Evolutionary conservation across 2,797 vertebrate species (phyloP).

Genomic region (Pogoniulus pusillus): DNA sequence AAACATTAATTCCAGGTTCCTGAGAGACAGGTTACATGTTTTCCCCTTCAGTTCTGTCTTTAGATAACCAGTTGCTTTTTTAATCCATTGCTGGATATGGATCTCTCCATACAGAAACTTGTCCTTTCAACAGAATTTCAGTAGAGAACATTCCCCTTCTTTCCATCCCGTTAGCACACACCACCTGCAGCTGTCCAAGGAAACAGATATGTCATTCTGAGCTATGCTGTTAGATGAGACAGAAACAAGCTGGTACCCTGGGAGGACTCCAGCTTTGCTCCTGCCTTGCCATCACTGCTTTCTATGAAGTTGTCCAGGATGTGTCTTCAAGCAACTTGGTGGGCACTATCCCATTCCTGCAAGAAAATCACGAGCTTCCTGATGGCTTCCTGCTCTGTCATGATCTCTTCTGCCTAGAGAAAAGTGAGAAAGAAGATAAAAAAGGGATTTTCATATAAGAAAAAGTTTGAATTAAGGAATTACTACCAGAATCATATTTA

Average conservation of each 20-base stretch:
- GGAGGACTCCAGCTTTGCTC: slow-evolving; percentile 83
- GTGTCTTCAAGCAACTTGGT: slow-evolving; percentile 56
- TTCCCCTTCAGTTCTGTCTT: background rate
- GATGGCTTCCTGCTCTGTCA: slow-evolving; percentile 77
- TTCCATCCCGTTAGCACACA: background rate
- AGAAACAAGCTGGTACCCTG: slow-evolving; percentile 87
- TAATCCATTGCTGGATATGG: too few relatives aligned
- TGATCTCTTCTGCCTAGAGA: slow-evolving; percentile 20
- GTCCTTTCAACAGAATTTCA: background rate
- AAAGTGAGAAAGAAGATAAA: background rate
- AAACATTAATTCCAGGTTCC: background rate
- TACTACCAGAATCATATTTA: background rate
- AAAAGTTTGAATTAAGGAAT: background rate
- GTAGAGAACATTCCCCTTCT: background rate
- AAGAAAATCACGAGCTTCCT: slow-evolving; percentile 79
- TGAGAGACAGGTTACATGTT: background rate
- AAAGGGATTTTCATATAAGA: background rate
- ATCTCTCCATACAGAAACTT: background rate
- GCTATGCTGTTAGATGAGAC: slow-evolving; percentile 81
- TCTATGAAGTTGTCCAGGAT: slow-evolving; percentile 82
- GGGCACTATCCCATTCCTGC: slow-evolving; percentile 83
- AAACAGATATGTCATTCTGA: slow-evolving; percentile 85
- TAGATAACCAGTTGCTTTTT: background rate
- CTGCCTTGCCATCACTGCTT: slow-evolving; percentile 79
- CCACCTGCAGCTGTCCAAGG: background rate